Evolutionary conservation across 1,140 invertebrate species (phyloP), one percentile per base, ranked within the genome.

Genomic region (Monomorium pharaonis): DNA sequence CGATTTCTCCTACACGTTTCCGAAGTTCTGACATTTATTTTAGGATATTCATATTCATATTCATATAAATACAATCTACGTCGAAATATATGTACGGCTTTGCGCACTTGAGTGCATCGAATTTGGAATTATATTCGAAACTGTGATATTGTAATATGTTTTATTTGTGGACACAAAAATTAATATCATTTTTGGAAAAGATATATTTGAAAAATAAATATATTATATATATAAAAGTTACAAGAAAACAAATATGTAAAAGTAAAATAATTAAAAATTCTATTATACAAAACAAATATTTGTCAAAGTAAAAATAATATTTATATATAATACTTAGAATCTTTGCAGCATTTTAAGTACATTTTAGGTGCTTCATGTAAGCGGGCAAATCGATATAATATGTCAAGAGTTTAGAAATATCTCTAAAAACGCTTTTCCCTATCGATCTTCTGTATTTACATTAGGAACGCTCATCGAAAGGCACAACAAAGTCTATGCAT

Each of bases 301-400:
- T 18, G 18, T 12, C 5, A 7, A 1, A 27, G 6, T 16, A 37
- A n/a, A 76, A 60, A 9, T 74, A 74, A 30, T 58, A 58, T 10
- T 44, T 10, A 3, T 14, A 58, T 2, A 21, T 42, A 56, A 51
- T 67, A 6, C 30, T 69, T 69, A 56, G 27, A 78, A 70, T 78
- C 33, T 30, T 72, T 58, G 37, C 51, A 72, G 10, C 3, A 33
- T 9, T 24, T 18, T 51, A 58, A 67, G 24, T 16, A 49, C 33
- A 72, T 86, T 69, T 44, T 54, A 89, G 88, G 67, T 89, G 58
- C 12, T 89, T 42, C 87, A 89, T 24, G 47, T 74, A 10, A 77
- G 84, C 10, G 87, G 87, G 3, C 87, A 89, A 56, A 56, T 90
- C 21, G 85, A 90, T 51, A 84, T 90, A 18, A 84, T 90, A 18